Percentiles rank a stretch among this genome's conserved stretches.
phyloP scores from a whole-genome alignment of 2,797 vertebrate genomes.

The Phalloptychus januarius region DNA sequence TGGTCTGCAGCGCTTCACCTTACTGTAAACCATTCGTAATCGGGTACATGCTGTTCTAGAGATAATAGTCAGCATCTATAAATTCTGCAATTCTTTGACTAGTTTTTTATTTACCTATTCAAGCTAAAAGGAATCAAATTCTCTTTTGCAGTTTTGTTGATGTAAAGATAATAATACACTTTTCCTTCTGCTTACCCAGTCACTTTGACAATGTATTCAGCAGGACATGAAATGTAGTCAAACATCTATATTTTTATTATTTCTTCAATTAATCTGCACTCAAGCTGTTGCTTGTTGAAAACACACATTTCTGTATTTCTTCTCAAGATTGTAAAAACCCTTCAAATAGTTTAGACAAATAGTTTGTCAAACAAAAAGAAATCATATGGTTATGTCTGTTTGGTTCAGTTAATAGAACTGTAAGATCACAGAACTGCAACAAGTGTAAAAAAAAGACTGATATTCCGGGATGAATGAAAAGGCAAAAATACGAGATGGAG shows the following conservation, averaged over 20 bases:
- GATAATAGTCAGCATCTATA: constrained; percentile 46
- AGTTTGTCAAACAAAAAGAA: not conserved
- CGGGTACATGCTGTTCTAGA: constrained; percentile 66
- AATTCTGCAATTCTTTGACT: constrained; percentile 24
- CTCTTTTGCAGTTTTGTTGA: constrained; percentile 30
- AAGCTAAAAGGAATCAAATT: constrained; percentile 23
- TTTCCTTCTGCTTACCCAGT: constrained; percentile 12
- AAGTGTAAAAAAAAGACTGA: too few species aligned
- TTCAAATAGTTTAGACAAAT: not conserved
- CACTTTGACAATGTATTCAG: not conserved
- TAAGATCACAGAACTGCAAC: not conserved
- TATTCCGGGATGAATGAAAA: too few species aligned
- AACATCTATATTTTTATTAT: not conserved
- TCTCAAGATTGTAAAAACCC: not conserved
- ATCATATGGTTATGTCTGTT: not conserved
- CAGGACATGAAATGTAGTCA: not conserved
- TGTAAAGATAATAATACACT: constrained; percentile 24
- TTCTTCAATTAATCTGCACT: not conserved
- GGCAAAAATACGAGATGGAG: too few species aligned
- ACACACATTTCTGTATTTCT: not conserved
- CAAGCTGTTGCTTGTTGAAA: not conserved
- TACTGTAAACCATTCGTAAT: constrained; percentile 75
- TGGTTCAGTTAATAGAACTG: not conserved
- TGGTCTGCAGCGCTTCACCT: constrained; percentile 76
- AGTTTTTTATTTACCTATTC: constrained; percentile 47